Evolutionary conservation across 2,888 invertebrate species (phyloP).

Genomic region (Synergus umbraculus): DNA sequence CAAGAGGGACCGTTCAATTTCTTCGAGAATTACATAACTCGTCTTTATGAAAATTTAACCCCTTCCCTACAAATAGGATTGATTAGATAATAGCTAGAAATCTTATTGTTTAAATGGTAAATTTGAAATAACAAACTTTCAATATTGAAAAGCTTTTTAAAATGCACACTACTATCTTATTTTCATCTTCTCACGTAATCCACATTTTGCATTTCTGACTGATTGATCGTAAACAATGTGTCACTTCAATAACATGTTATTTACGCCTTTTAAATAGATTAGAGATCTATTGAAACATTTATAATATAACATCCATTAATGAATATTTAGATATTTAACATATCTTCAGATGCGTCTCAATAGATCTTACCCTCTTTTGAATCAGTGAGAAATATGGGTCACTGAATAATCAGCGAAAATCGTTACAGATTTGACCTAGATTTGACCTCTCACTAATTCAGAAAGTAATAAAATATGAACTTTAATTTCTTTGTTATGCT

Average conservation of each 20-base stretch:
- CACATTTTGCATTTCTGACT: neutral
- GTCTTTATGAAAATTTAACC: too few relatives aligned
- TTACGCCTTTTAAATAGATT: neutral
- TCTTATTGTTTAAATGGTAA: neutral
- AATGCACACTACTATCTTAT: neutral
- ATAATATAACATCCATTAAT: neutral
- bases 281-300: neutral
- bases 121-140: too few relatives aligned
- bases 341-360: too few relatives aligned
- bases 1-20: neutral
- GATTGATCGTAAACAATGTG: neutral
- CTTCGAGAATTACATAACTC: too few relatives aligned
- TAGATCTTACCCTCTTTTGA: too few relatives aligned
- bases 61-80: too few relatives aligned
- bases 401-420: too few relatives aligned
- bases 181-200: neutral
- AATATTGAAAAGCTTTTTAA: neutral
- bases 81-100: neutral
- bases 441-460: too few relatives aligned
- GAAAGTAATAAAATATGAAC: too few relatives aligned
- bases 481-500: too few relatives aligned
- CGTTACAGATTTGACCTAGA: too few relatives aligned
- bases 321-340: neutral
- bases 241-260: neutral
- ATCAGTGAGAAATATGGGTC: too few relatives aligned